A percentile compares a stretch with the other conserved stretches of the same genome.
Evolutionary conservation across 2,888 invertebrate genomes (phyloP).

Genomic region (Epinotia brunnichana): DNA sequence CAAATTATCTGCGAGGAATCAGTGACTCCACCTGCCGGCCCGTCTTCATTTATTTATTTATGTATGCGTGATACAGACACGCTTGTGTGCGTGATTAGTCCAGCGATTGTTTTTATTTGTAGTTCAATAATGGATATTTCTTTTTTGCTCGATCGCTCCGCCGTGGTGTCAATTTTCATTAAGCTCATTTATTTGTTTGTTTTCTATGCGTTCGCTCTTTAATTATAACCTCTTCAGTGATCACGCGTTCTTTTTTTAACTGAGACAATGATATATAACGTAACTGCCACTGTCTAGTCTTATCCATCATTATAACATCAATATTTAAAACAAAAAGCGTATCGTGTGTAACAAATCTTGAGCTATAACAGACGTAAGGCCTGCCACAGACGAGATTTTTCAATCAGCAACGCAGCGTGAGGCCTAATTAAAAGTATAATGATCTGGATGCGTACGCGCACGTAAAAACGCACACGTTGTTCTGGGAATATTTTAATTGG

Average conservation of each 20-base stretch:
- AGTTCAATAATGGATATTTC: conserved; percentile 38
- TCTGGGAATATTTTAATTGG: conserved; percentile 44
- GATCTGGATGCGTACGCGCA: conserved; percentile 57
- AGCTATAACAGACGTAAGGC: conserved; percentile 55
- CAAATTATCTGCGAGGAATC: conserved; percentile 79
- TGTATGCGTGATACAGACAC: conserved; percentile 44
- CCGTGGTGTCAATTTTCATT: conserved; percentile 40
- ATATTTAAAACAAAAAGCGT: conserved; percentile 41
- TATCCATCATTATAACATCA: conserved; percentile 40
- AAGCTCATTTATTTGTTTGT: conserved; percentile 34
- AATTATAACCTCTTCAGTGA: conserved; percentile 16
- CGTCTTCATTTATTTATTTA: conserved; percentile 63
- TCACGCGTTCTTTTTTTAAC: not conserved
- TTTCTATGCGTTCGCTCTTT: conserved; percentile 18
- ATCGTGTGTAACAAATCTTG: conserved; percentile 43
- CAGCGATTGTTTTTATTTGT: conserved; percentile 46
- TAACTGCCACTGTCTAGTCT: conserved; percentile 42
- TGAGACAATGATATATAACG: conserved; percentile 38
- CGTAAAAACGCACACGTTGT: conserved; percentile 47
- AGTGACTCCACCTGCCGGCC: conserved; percentile 75
- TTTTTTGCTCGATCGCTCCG: conserved; percentile 21
- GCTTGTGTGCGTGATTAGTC: conserved; percentile 52
- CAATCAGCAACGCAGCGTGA: conserved; percentile 73
- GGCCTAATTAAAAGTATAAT: conserved; percentile 73
- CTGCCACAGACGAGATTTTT: conserved; percentile 65